Percentiles rank a stretch among this genome's conserved stretches.
phyloP scores from a whole-genome alignment of 2,888 invertebrate genomes.

The Nomada fucata region DNA sequence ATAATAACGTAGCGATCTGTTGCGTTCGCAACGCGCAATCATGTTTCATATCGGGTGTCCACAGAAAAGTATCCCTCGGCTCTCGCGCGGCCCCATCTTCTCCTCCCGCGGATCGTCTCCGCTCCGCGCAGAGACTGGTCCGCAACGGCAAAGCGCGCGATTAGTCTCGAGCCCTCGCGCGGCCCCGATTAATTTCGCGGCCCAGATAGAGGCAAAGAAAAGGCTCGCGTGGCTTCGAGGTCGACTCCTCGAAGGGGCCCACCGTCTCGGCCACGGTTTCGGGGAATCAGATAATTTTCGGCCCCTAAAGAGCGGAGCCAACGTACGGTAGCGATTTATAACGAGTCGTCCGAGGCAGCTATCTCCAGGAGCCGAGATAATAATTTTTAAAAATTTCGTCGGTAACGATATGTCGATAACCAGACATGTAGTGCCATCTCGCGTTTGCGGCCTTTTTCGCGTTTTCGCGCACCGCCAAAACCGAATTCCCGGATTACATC shows the following conservation, averaged over 20 bases:
- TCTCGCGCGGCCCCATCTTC: background rate
- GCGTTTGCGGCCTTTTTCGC: no score
- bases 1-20: conserved; percentile 78
- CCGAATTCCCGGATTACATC: no score
- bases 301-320: conserved; percentile 27
- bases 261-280: no score
- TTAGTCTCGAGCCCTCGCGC: background rate
- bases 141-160: background rate
- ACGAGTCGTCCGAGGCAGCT: conserved; percentile 64
- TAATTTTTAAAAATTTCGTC: no score
- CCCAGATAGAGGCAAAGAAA: background rate
- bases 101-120: background rate
- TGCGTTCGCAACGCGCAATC: conserved; percentile 69
- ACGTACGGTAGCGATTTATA: conserved; percentile 75
- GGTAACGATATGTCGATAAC: no score
- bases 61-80: conserved; percentile 48
- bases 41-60: conserved; percentile 74
- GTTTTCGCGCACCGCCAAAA: no score
- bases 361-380: no score
- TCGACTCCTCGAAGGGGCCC: background rate
- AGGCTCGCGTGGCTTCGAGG: background rate
- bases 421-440: no score
- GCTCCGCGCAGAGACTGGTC: conserved; percentile 20
- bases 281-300: conserved; percentile 71
- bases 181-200: no score